Conservation (phyloP, 2,113 vertebrate species). For the Arenaria interpres region DNA sequence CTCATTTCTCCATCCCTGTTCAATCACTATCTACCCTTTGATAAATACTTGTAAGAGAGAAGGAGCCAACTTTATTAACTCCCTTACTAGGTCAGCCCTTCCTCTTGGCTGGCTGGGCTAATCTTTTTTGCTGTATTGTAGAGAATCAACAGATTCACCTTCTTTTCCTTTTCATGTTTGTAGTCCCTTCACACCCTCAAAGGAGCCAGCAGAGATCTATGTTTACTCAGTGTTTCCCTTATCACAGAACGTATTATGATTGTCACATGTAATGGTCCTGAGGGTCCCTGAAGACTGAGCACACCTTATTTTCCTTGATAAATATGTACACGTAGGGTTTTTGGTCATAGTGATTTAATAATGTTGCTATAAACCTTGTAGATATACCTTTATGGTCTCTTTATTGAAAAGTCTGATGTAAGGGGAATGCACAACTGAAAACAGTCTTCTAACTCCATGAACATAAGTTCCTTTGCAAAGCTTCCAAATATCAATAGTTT, state of each 20-base stretch:
- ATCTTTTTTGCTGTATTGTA: not conserved
- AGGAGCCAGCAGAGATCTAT: not conserved
- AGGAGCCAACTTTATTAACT: not conserved
- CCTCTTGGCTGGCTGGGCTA: not conserved
- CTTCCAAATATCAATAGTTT: not conserved
- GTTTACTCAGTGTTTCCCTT: not conserved
- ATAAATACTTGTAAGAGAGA: slow-evolving; percentile 20
- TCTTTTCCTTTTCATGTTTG: not conserved
- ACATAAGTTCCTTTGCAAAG: not conserved
- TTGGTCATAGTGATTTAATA: not conserved
- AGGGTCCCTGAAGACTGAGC: not conserved
- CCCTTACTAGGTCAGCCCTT: not conserved
- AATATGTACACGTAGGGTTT: not conserved
- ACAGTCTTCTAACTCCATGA: not conserved
- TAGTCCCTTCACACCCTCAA: not conserved
- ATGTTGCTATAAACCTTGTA: not conserved
- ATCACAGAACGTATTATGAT: not conserved
- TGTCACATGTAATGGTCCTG: not conserved
- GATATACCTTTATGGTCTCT: not conserved
- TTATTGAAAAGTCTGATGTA: not conserved
- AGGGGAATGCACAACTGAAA: not conserved
- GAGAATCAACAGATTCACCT: not conserved
- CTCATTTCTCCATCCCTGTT: not conserved
- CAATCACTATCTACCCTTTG: not conserved
- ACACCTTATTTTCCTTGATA: not conserved